Evolutionary conservation across 1,140 invertebrate genomes (phyloP), one percentile per base, ranked within the genome.

Genomic region (Scaptomyza montana): DNA sequence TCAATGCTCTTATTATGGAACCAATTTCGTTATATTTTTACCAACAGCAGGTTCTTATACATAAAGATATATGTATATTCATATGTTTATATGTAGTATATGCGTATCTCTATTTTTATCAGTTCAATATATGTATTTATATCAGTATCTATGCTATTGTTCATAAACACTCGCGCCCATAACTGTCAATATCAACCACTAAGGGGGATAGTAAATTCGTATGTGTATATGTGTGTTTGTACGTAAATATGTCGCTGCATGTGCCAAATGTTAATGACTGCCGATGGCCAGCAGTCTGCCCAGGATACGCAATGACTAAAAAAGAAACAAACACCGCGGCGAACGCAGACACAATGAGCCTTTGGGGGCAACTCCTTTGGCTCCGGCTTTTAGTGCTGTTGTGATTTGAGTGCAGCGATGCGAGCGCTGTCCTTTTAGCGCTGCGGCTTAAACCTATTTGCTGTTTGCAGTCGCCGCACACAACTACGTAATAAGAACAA

Each of bases 141-240:
- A 16, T 16, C 33, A 21, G 53, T 57, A 21, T 43, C 61, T 36
- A 7, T 51, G 28, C 67, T 79, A 47, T 82, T 77, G 66, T 71
- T 70, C 65, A 89, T 89, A 87, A 71, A 89, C 68, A 79, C 84
- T 74, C 49, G 62, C 54, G 77, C 76, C 84, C 77, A 80, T 82
- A 82, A 87, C 84, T 87, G 84, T 80, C 84, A 80, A 61, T 89
- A 79, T 79, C 85, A 87, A 87, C 74, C 87, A 67, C 51, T 49
- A 64, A 64, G 41, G 5, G 3, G 51, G 60, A 53, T 65, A 19
- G 8, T 33, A 7, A 9, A 1, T 36, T 9, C 25, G 28, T 50
- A 33, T 68, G 39, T 61, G 16, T 16, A 16, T 16, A 16, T 33
- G 30, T 25, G 50, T 39, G 45, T 61, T 33, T 53, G n/a, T 63